Evolutionary conservation across 2,797 vertebrate genomes (phyloP).

Genomic region (Caiman crocodilus): DNA sequence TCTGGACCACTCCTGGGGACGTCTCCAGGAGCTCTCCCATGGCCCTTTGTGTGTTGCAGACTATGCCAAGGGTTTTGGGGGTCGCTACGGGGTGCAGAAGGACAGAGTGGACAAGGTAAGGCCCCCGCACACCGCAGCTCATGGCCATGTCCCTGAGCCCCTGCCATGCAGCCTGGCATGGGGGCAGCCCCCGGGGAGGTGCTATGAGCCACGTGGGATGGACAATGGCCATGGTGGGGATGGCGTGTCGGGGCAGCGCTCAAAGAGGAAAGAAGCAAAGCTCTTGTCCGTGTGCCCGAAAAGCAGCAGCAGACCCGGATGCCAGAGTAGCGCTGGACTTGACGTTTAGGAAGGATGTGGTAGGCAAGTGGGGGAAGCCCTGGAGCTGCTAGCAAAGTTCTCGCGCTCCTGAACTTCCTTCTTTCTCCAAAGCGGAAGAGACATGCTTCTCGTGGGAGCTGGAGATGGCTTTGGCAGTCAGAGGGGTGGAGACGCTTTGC

Average conservation of each 20-base stretch:
- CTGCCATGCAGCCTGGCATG: background rate
- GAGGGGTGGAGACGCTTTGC: background rate
- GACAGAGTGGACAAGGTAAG: constrained; percentile 95
- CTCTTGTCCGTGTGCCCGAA: too few relatives aligned
- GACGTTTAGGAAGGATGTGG: too few relatives aligned
- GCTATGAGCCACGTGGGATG: background rate
- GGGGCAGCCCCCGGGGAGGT: background rate
- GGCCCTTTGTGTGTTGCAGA: constrained; percentile 79
- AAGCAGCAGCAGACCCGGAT: too few relatives aligned
- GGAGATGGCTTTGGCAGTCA: too few relatives aligned
- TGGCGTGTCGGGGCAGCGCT: background rate
- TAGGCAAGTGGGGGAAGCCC: too few relatives aligned
- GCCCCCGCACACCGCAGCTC: background rate
- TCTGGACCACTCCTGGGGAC: background rate
- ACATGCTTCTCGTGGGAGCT: too few relatives aligned
- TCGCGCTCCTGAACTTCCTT: too few relatives aligned
- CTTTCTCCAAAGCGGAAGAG: too few relatives aligned
- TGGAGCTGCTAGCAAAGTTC: too few relatives aligned
- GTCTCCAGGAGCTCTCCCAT: background rate
- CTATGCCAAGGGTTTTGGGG: constrained; percentile 94
- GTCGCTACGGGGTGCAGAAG: constrained; percentile 90
- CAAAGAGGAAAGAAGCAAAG: too few relatives aligned
- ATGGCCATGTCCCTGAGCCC: background rate
- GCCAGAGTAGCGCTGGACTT: too few relatives aligned
- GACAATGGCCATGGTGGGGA: background rate